Conservation (phyloP, 2,888 invertebrate species). For the Limnephilus rhombicus region DNA sequence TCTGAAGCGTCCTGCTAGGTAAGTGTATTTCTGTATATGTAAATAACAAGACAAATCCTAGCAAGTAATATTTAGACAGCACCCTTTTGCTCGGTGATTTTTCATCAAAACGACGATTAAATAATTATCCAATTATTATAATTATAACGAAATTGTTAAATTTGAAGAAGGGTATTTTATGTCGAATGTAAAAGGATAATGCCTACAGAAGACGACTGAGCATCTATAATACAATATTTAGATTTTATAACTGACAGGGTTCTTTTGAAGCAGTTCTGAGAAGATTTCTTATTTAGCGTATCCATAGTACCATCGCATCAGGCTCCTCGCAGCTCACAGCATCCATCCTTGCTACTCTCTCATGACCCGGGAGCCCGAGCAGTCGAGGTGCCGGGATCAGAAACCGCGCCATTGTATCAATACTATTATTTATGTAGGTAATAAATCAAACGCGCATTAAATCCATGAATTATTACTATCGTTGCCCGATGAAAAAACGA, state of each 20-base stretch:
- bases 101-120: no score
- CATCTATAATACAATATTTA: neutral
- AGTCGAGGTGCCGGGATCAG: conserved; percentile 52
- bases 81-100: no score
- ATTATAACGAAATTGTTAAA: no score
- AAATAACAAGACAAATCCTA: no score
- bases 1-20: no score
- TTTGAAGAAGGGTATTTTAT: no score
- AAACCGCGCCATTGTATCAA: conserved; percentile 64
- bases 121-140: no score
- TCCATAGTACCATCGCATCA: neutral
- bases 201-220: no score
- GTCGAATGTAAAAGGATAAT: no score
- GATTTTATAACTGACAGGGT: neutral
- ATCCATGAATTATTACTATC: conserved; percentile 60
- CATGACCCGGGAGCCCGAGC: conserved; percentile 56
- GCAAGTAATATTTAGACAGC: no score
- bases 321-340: conserved; percentile 6
- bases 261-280: neutral
- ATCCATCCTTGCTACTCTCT: conserved; percentile 42
- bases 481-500: conserved; percentile 34
- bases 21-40: no score
- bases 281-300: neutral
- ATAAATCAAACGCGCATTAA: conserved; percentile 64
- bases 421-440: conserved; percentile 64